These are phyloP conservation scores for Drosophila suzukii DNA, from an alignment of 1,140 invertebrate species.

Conservation along the genomic window DNA sequence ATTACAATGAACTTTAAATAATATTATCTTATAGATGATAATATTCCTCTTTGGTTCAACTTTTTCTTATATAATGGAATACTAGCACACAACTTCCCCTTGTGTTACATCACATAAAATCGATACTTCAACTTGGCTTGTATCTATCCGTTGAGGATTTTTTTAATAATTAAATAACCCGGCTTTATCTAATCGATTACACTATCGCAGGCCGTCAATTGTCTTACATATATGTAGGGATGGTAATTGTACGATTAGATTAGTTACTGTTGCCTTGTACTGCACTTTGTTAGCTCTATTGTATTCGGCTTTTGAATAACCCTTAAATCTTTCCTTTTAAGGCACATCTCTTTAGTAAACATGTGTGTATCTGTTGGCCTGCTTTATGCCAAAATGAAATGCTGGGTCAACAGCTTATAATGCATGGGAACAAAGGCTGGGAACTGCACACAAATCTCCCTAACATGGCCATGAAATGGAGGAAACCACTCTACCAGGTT, in stretches of 20 bases:
- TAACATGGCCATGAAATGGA: neutral
- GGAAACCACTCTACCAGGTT: conserved; percentile 18
- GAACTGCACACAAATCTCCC: conserved; percentile 12
- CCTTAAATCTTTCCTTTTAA: neutral
- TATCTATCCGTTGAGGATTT: conserved; percentile 10
- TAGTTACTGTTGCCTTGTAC: neutral
- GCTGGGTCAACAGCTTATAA: conserved; percentile 14
- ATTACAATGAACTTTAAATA: neutral
- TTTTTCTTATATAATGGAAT: no score
- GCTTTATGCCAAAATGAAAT: conserved; percentile 23
- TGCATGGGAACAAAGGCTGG: conserved; percentile 17
- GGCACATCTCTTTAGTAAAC: neutral
- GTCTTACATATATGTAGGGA: conserved; percentile 11
- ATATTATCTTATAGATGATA: neutral
- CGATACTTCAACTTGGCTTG: conserved; percentile 1
- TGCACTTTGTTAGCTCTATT: neutral
- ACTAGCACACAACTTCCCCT: neutral
- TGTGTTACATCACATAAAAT: neutral
- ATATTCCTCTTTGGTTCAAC: no score
- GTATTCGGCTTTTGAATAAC: neutral
- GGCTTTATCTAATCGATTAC: conserved; percentile 31
- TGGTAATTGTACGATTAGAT: conserved; percentile 33
- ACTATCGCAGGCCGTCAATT: conserved; percentile 27
- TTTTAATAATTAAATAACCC: conserved; percentile 24
- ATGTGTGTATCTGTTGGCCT: conserved; percentile 5